Evolutionary conservation across 2,113 vertebrate species (phyloP).

Genomic region (Phaethon lepturus): DNA sequence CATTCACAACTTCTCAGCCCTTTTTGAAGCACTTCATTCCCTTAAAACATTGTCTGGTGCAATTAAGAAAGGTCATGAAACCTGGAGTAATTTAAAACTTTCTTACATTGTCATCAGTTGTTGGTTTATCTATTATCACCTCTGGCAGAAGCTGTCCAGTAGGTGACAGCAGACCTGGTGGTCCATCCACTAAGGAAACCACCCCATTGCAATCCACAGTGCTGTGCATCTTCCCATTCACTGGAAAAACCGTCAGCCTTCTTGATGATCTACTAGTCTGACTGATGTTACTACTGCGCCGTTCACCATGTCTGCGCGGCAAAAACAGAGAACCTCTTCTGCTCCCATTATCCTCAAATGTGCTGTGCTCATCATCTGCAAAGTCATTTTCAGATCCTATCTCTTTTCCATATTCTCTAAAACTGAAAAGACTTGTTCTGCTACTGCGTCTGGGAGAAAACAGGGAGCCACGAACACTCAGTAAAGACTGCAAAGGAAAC

Average conservation of each 20-base stretch:
- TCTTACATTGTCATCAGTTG: conserved; percentile 89
- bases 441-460: conserved; percentile 89
- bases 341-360: conserved; percentile 86
- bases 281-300: conserved; percentile 85
- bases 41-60: conserved; percentile 4
- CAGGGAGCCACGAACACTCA: conserved; percentile 88
- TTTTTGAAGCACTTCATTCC: conserved; percentile 38
- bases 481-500: conserved; percentile 86
- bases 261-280: conserved; percentile 83
- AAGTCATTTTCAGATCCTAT: conserved; percentile 90
- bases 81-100: conserved; percentile 67
- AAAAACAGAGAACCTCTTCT: conserved; percentile 87
- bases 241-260: conserved; percentile 59
- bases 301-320: conserved; percentile 74
- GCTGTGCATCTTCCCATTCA: conserved; percentile 88
- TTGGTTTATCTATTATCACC: conserved; percentile 88
- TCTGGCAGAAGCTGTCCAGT: conserved; percentile 86
- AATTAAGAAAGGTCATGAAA: conserved; percentile 31
- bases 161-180: conserved; percentile 82
- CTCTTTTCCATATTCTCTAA: conserved; percentile 78
- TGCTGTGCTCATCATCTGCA: conserved; percentile 94
- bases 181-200: conserved; percentile 85
- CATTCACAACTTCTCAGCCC: not conserved
- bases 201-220: conserved; percentile 93
- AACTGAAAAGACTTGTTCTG: conserved; percentile 90